phyloP scores from a whole-genome alignment of 2,888 invertebrate species.

The Nomada lathburiana region DNA sequence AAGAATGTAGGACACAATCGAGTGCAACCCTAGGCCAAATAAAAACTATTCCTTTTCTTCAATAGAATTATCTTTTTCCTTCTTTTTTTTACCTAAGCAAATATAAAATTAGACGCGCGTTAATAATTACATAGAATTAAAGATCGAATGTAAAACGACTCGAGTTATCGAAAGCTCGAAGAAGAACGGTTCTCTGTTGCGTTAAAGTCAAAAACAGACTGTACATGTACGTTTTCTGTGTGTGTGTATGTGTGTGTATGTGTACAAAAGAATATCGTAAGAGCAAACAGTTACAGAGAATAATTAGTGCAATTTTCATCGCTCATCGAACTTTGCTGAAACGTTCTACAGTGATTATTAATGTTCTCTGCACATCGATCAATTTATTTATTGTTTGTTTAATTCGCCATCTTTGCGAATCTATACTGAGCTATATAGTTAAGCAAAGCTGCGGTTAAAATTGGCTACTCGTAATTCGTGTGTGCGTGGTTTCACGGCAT shows the following conservation, averaged over 20 bases:
- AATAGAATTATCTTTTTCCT: neutral
- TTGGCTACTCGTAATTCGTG: slow-evolving; percentile 30
- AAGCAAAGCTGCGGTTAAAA: slow-evolving; percentile 68
- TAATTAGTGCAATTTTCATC: slow-evolving; percentile 42
- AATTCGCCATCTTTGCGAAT: slow-evolving; percentile 68
- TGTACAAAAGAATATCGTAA: slow-evolving; percentile 29
- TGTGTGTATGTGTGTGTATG: too few relatives aligned
- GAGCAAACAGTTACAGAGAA: slow-evolving; percentile 37
- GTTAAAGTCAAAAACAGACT: slow-evolving; percentile 29
- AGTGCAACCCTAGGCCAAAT: slow-evolving; percentile 50
- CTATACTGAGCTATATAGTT: slow-evolving; percentile 73
- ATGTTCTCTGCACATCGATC: slow-evolving; percentile 28
- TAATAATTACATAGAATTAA: slow-evolving; percentile 25
- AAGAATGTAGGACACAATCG: slow-evolving; percentile 28
- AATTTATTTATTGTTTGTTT: neutral
- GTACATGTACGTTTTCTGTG: too few relatives aligned
- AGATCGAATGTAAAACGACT: slow-evolving; percentile 30
- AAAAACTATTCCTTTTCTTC: slow-evolving; percentile 19
- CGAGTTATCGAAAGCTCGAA: slow-evolving; percentile 24
- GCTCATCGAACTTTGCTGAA: slow-evolving; percentile 20
- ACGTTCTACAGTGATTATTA: slow-evolving; percentile 45
- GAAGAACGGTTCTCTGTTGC: slow-evolving; percentile 11
- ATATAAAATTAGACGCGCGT: slow-evolving; percentile 24
- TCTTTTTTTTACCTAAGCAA: neutral
- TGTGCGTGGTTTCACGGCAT: slow-evolving; percentile 51